Evolutionary conservation across 2,888 invertebrate genomes (phyloP).

Genomic region (Brachypalpus laphriformis): DNA sequence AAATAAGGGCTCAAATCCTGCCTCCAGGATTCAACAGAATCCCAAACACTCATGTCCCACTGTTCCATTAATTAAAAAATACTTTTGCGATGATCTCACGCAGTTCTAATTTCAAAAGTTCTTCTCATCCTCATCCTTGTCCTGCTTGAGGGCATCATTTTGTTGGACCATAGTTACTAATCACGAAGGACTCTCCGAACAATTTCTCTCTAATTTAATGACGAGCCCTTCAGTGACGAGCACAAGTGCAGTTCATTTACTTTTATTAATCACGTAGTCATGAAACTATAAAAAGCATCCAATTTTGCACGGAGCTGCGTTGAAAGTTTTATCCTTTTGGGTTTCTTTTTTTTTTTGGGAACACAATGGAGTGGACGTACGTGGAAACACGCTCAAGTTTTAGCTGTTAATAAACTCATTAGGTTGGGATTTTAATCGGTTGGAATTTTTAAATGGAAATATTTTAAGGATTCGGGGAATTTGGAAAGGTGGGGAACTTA

Average conservation of each 20-base stretch:
- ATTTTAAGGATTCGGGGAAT: slow-evolving; percentile 3
- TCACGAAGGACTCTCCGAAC: slow-evolving; percentile 29
- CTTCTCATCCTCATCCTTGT: neutral
- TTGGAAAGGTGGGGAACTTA: neutral
- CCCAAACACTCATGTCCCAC: neutral
- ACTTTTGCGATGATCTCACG: slow-evolving; percentile 62
- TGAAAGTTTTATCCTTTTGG: slow-evolving; percentile 36
- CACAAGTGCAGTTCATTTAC: slow-evolving; percentile 39
- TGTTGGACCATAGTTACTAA: slow-evolving; percentile 29
- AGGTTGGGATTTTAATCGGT: slow-evolving; percentile 38
- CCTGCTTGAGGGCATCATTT: neutral
- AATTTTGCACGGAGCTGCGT: slow-evolving; percentile 23
- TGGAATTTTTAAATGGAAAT: slow-evolving; percentile 39
- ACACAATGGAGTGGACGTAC: neutral
- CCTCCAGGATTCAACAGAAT: slow-evolving; percentile 8
- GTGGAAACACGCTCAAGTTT: slow-evolving; percentile 15
- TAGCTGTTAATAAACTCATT: slow-evolving; percentile 62
- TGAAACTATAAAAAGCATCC: slow-evolving; percentile 54
- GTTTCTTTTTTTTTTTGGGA: neutral
- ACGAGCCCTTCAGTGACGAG: neutral
- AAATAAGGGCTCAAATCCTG: slow-evolving; percentile 48
- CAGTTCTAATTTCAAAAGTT: slow-evolving; percentile 33
- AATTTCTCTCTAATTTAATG: slow-evolving; percentile 33
- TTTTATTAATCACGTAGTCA: slow-evolving; percentile 67
- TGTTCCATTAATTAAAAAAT: slow-evolving; percentile 69